These are phyloP conservation scores for Cheilosia grossa DNA, from an alignment of 2,888 invertebrate genomes.

Conservation along the genomic window DNA sequence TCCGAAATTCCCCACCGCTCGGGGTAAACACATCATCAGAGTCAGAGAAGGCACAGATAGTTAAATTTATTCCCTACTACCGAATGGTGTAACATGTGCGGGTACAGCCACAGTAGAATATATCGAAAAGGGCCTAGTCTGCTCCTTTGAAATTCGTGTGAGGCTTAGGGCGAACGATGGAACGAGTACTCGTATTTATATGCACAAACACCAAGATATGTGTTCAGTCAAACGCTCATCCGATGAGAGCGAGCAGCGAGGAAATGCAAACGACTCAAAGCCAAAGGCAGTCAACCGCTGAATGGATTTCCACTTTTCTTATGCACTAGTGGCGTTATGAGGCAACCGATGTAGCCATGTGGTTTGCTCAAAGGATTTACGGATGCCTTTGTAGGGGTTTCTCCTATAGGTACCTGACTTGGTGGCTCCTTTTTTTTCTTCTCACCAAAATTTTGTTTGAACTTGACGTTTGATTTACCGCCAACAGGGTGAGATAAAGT, in stretches of 20 bases:
- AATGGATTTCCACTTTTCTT: constrained; percentile 24
- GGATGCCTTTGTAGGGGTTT: constrained; percentile 16
- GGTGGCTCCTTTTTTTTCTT: constrained; percentile 4
- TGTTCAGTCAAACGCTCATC: constrained; percentile 12
- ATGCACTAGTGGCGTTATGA: constrained; percentile 18
- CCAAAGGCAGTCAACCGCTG: constrained; percentile 30
- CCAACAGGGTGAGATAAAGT: constrained; percentile 24
- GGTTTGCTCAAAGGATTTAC: constrained; percentile 21
- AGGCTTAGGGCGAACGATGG: neutral
- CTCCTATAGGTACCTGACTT: constrained; percentile 5
- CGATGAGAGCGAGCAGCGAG: neutral
- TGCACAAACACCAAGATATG: constrained; percentile 23
- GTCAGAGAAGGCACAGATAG: constrained; percentile 35
- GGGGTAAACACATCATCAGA: constrained; percentile 52
- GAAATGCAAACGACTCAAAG: constrained; percentile 31
- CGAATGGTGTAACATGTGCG: constrained; percentile 30
- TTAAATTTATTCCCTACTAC: constrained; percentile 53
- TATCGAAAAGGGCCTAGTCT: neutral
- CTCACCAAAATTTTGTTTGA: constrained; percentile 47
- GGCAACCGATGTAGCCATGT: constrained; percentile 35
- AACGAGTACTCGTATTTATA: neutral
- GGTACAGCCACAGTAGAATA: constrained; percentile 3
- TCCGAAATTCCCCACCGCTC: neutral
- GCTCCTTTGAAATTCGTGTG: constrained; percentile 3
- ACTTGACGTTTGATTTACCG: constrained; percentile 71